Percentiles rank a stretch among this genome's conserved stretches.
These are phyloP conservation scores for Aplocera efformata DNA, from an alignment of 2,888 invertebrate species.

Conservation along the genomic window DNA sequence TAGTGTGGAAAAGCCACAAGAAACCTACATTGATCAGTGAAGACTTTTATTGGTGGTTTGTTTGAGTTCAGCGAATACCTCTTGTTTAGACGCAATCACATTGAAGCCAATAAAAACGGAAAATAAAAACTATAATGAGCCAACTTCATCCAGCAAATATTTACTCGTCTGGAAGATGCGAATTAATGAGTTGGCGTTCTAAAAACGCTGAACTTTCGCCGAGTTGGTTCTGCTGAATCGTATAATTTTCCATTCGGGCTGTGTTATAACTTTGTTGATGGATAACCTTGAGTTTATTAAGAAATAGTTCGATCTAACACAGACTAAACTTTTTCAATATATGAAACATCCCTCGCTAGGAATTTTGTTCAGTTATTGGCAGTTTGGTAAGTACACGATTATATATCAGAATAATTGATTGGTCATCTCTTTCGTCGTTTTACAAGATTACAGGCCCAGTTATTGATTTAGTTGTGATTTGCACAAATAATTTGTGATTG, in stretches of 20 bases:
- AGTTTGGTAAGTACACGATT: too few relatives aligned
- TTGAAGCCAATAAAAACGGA: slow-evolving; percentile 46
- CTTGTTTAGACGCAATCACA: slow-evolving; percentile 72
- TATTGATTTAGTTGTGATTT: too few relatives aligned
- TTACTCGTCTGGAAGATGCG: slow-evolving; percentile 49
- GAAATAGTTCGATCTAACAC: neutral
- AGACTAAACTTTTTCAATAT: too few relatives aligned
- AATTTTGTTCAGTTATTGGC: too few relatives aligned
- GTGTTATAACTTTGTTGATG: slow-evolving; percentile 28
- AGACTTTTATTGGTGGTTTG: slow-evolving; percentile 59
- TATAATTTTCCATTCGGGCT: slow-evolving; percentile 44
- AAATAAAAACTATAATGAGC: slow-evolving; percentile 71
- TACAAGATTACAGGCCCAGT: too few relatives aligned
- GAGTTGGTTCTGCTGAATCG: slow-evolving; percentile 35
- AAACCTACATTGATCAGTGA: slow-evolving; percentile 53
- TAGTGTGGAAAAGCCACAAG: slow-evolving; percentile 12
- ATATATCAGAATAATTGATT: too few relatives aligned
- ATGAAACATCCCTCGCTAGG: too few relatives aligned
- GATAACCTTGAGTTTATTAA: slow-evolving; percentile 11
- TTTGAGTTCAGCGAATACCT: slow-evolving; percentile 49
- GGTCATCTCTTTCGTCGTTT: too few relatives aligned
- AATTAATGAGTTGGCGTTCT: slow-evolving; percentile 28
- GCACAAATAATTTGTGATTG: too few relatives aligned
- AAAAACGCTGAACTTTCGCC: slow-evolving; percentile 18
- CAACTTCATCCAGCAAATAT: slow-evolving; percentile 66